Evolutionary conservation across 2,113 vertebrate species (phyloP), one percentile per base, ranked within the genome.

Genomic region (Scomber japonicus): DNA sequence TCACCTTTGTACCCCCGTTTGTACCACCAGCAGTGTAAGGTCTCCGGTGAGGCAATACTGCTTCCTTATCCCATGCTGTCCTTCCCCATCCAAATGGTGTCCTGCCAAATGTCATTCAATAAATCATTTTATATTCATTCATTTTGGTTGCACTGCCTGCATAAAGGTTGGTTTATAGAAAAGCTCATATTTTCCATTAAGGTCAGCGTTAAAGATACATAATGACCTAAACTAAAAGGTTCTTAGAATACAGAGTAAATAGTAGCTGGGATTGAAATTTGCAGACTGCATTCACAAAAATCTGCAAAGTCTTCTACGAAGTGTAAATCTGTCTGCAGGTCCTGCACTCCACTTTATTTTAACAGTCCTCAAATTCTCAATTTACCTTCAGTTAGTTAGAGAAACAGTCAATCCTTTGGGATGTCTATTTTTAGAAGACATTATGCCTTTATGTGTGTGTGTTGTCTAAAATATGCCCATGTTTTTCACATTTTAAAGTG

Each of bases 1-100:
- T 85, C 69, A 83, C 66, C 16, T 71, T 81, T 82, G 54, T 51
- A 63, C 50, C 60, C 57, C 17, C 53, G 27, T 76, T 85, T 65
- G 77, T 55, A 78, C 3, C 57, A 65, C 62, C 50, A 14, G 56
- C 40, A 74, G 61, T 55, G 19, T 50, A 75, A 53, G 72, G 16
- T 40, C 21, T 59, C 71, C 3, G 11, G 7, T 56, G 51, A 71
- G 44, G 50, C 54, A 15, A 16, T 30, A 19, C 13, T 48, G 48
- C 53, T 27, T 62, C 30, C 56, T 56, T 44, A 75, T 55, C 55
- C 1, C 1, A 75, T 50, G 62, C 53, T 21, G 14, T 55, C 31
- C 59, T 71, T 1, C 50, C 30, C 45, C 56, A 62, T 78, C 15
- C 17, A 50, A 30, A 48, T 40, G 69, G 56, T 17, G 56, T 59